Conservation (phyloP, 1,140 invertebrate genomes). For the Cydia fagiglandana region DNA sequence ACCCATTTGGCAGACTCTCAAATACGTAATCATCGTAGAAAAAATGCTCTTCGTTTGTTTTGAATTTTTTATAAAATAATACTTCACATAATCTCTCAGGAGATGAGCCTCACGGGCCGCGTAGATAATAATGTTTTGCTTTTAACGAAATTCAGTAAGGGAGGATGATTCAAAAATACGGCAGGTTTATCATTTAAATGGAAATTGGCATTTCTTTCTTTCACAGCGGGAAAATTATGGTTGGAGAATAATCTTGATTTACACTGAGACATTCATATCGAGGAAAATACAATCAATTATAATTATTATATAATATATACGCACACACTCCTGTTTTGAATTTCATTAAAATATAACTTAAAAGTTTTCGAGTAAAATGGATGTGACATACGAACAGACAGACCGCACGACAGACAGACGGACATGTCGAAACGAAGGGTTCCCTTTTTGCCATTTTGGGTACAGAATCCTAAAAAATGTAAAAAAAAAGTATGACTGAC, state of each 20-base stretch:
- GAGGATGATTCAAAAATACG: conserved; percentile 1
- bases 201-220: not conserved
- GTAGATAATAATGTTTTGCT: conserved; percentile 1
- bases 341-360: no score
- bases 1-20: conserved; percentile 54
- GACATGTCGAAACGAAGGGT: no score
- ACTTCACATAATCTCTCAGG: not conserved
- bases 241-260: not conserved
- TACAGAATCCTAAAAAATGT: no score
- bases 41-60: conserved; percentile 34
- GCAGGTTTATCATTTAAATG: conserved; percentile 24
- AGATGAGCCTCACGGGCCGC: not conserved
- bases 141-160: conserved; percentile 12
- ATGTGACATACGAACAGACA: no score
- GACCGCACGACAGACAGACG: no score
- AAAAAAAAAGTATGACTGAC: no score
- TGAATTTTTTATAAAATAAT: not conserved
- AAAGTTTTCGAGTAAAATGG: no score
- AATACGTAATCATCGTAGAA: conserved; percentile 41
- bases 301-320: no score
- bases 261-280: not conserved
- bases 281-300: not conserved
- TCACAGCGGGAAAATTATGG: not conserved
- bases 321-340: no score
- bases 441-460: no score